A percentile compares a stretch with the other conserved stretches of the same genome.
Conservation (phyloP, 2,888 invertebrate genomes). For the Hypercompe scribonia region DNA sequence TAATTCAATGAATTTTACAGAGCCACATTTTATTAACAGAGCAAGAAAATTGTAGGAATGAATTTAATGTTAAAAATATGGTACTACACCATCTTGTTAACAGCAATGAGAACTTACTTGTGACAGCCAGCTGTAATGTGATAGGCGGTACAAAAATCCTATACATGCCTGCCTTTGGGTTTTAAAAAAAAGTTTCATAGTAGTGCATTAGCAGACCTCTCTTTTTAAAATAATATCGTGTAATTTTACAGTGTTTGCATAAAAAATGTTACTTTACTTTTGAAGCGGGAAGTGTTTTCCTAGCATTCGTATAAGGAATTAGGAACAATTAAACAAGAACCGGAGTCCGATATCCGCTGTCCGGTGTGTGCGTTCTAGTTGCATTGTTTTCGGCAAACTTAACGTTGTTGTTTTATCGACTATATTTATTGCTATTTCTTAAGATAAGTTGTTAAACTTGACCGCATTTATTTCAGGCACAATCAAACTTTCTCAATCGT, state of each 20-base stretch:
- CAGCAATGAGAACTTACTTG: too few species aligned
- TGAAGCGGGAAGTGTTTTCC: background rate
- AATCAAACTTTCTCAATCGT: slow-evolving; percentile 15
- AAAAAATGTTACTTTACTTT: background rate
- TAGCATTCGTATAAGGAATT: background rate
- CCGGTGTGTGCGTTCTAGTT: slow-evolving; percentile 8
- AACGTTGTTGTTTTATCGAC: background rate
- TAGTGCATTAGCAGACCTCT: background rate
- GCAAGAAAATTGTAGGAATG: too few species aligned
- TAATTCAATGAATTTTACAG: too few species aligned
- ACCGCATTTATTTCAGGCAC: slow-evolving; percentile 1
- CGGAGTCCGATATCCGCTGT: background rate
- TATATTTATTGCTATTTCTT: slow-evolving; percentile 23
- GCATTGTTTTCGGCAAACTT: background rate
- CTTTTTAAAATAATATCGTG: background rate
- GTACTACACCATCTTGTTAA: too few species aligned
- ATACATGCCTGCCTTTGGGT: too few species aligned
- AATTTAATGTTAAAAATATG: too few species aligned
- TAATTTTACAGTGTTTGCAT: background rate
- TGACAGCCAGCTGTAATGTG: too few species aligned
- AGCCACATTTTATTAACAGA: too few species aligned
- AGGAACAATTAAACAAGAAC: background rate
- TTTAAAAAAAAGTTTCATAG: too few species aligned
- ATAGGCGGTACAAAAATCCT: too few species aligned
- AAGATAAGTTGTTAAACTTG: slow-evolving; percentile 13